Evolutionary conservation across 2,888 invertebrate species (phyloP), one percentile per base, ranked within the genome.

Genomic region (Thymelicus acteon): DNA sequence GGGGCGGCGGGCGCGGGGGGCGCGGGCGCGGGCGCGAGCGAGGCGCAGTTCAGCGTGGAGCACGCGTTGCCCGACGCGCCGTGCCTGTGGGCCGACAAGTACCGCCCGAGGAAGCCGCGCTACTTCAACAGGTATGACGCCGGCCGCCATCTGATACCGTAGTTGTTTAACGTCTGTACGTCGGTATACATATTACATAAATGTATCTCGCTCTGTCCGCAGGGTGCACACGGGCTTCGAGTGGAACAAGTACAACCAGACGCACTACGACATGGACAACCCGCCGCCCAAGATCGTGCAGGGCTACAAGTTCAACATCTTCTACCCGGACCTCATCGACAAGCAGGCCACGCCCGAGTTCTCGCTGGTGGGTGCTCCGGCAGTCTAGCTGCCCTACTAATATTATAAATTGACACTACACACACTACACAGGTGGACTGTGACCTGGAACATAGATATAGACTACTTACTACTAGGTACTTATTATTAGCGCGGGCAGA

Each of bases 211-310:
- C 19, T 61, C 37, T 39, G 40, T 19, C 75, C 73, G 2, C 86
- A 95, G 98, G 71, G 98, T 98, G 5, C 98, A 98, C 85, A 98
- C 98, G 0, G 99, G 99, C 15, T 99, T 99, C 91, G 99, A 99
- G 85, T 99, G 99, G 99, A 99, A 99, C 94, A 99, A 99, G 90
- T 99, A 99, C 93, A 99, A 99, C 93, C 99, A 99, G 93, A 99
- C 99, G 1, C 99, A 99, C 93, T 99, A 99, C 91, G 99, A 99
- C 89, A 98, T 99, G 97, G 99, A 99, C 90, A 99, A 99, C 94
- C 99, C 99, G 65, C 99, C 99, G 8, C 99, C 99, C 0, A 99
- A 99, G 94, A 99, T 99, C 84, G 99, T 99, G 0, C 99, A 99
- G 91, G 99, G 99, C 7, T 99, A 99, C 94, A 99, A 99, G 90